phyloP scores from a whole-genome alignment of 2,113 vertebrate species.

The Centropristis striata region DNA sequence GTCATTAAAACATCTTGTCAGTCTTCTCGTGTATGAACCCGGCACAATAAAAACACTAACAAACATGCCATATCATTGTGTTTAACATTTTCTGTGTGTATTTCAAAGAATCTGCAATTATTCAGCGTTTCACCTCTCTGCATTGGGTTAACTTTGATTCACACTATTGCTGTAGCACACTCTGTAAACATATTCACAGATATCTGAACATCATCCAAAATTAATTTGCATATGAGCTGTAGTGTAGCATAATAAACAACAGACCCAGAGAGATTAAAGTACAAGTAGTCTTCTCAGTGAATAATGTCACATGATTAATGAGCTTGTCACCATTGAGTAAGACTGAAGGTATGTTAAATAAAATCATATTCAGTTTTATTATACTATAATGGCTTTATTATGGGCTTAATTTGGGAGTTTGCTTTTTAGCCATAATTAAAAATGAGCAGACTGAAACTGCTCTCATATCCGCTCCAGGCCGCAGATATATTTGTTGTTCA shows the following conservation, averaged over 20 bases:
- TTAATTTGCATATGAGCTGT: conserved; percentile 42
- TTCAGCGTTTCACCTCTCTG: conserved; percentile 4
- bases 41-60: neutral
- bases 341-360: too few relatives aligned
- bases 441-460: too few relatives aligned
- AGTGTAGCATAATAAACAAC: conserved; percentile 36
- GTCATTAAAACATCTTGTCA: conserved; percentile 40
- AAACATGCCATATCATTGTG: neutral
- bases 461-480: too few relatives aligned
- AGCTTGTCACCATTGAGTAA: neutral
- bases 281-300: conserved; percentile 36
- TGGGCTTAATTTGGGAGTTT: too few relatives aligned
- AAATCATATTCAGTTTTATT: too few relatives aligned
- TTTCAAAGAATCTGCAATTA: conserved; percentile 15
- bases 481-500: too few relatives aligned
- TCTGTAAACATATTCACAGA: conserved; percentile 24
- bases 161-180: neutral
- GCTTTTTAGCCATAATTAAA: too few relatives aligned
- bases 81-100: conserved; percentile 15
- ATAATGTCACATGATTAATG: conserved; percentile 32
- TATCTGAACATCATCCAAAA: conserved; percentile 38
- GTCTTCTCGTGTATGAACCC: conserved; percentile 32
- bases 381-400: too few relatives aligned
- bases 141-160: conserved; percentile 19
- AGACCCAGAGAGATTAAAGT: conserved; percentile 30